phyloP scores from a whole-genome alignment of 2,888 invertebrate species.

The Microctonus brassicae region DNA sequence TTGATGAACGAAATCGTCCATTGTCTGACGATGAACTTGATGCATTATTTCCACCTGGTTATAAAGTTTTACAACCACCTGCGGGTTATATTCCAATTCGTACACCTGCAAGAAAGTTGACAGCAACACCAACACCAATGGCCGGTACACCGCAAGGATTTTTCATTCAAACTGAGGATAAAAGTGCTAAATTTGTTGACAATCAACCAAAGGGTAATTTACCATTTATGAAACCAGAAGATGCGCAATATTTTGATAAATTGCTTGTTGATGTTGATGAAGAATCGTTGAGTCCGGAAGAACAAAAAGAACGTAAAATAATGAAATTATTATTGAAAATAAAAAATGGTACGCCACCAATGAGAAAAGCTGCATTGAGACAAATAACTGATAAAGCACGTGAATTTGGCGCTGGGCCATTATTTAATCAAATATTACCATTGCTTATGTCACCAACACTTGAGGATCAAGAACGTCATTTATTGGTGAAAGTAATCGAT shows the following conservation, averaged over 20 bases:
- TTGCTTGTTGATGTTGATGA: slow-evolving; percentile 98
- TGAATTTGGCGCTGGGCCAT: slow-evolving; percentile 97
- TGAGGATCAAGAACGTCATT: slow-evolving; percentile 98
- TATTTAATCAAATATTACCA: slow-evolving; percentile 99
- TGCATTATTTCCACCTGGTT: slow-evolving; percentile 97
- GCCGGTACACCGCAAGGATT: slow-evolving; percentile 93
- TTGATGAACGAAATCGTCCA: slow-evolving; percentile 97
- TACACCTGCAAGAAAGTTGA: slow-evolving; percentile 97
- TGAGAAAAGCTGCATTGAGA: slow-evolving; percentile 97
- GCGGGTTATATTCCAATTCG: slow-evolving; percentile 96
- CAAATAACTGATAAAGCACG: slow-evolving; percentile 99
- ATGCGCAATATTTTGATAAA: slow-evolving; percentile 99
- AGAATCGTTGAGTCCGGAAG: slow-evolving; percentile 93
- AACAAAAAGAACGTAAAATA: slow-evolving; percentile 98
- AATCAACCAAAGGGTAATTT: slow-evolving; percentile 98
- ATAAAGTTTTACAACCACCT: slow-evolving; percentile 96
- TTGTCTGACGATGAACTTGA: slow-evolving; percentile 98
- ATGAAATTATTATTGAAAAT: slow-evolving; percentile 99
- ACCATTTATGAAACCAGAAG: slow-evolving; percentile 98
- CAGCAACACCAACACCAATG: slow-evolving; percentile 98
- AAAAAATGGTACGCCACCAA: slow-evolving; percentile 99
- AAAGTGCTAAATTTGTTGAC: slow-evolving; percentile 89
- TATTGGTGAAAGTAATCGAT: slow-evolving; percentile 99
- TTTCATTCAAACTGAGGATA: slow-evolving; percentile 93
- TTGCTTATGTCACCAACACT: slow-evolving; percentile 99